These are phyloP conservation scores for Lucilia sericata DNA, from an alignment of 1,140 invertebrate species.

Conservation along the genomic window DNA sequence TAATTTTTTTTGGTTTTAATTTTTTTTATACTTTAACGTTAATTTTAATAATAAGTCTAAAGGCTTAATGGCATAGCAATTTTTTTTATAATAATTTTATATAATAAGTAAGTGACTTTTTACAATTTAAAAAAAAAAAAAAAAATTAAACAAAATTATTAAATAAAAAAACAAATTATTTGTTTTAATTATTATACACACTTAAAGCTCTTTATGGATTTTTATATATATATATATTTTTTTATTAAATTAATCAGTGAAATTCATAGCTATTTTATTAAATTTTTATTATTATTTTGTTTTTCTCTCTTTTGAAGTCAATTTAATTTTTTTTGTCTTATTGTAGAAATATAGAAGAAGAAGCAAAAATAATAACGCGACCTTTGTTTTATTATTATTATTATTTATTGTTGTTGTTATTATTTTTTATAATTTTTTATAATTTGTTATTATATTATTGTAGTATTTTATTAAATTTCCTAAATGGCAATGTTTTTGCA, in stretches of 20 bases:
- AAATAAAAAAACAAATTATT: slow-evolving; percentile 29
- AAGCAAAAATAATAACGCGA: slow-evolving; percentile 46
- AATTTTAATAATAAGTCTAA: slow-evolving; percentile 36
- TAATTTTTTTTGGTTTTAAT: neutral
- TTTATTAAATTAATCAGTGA: slow-evolving; percentile 39
- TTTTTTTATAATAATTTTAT: neutral
- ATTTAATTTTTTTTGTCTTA: too few relatives aligned
- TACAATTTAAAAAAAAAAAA: too few relatives aligned
- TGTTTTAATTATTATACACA: slow-evolving; percentile 45
- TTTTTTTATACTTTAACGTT: slow-evolving; percentile 13
- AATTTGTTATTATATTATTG: slow-evolving; percentile 29
- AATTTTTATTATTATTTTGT: slow-evolving; percentile 5
- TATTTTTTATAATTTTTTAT: slow-evolving; percentile 28
- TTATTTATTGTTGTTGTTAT: too few relatives aligned
- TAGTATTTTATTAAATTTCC: slow-evolving; percentile 37
- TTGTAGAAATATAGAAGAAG: slow-evolving; percentile 36
- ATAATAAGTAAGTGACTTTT: slow-evolving; percentile 1
- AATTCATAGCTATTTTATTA: slow-evolving; percentile 46
- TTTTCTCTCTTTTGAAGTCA: neutral
- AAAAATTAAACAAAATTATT: slow-evolving; percentile 24
- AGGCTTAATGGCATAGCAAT: slow-evolving; percentile 41
- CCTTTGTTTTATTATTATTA: neutral
- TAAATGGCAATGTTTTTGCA: slow-evolving; percentile 41
- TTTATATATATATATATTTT: slow-evolving; percentile 13
- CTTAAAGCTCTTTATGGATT: slow-evolving; percentile 31